phyloP scores from a whole-genome alignment of 2,888 invertebrate genomes.

The Epinotia brunnichana region DNA sequence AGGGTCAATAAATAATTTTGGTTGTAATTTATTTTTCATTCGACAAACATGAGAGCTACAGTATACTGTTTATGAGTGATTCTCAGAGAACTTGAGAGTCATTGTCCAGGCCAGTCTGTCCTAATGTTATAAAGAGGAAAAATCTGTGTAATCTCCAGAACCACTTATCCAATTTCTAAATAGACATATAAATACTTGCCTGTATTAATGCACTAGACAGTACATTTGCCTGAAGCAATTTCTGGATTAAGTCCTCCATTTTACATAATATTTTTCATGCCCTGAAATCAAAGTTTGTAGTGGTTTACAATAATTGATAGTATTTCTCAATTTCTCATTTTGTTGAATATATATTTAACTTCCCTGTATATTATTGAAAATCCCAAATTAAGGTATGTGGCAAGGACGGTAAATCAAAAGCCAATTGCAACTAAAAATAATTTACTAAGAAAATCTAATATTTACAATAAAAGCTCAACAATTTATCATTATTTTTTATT shows the following conservation, averaged over 20 bases:
- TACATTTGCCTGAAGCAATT: slow-evolving; percentile 54
- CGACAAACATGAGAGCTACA: no score
- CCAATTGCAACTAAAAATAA: slow-evolving; percentile 57
- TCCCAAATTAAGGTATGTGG: slow-evolving; percentile 53
- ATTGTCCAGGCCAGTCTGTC: no score
- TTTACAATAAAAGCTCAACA: slow-evolving; percentile 44
- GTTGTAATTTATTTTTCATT: no score
- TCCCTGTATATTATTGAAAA: slow-evolving; percentile 45
- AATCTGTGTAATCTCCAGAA: no score
- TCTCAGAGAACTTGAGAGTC: no score
- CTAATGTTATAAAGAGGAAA: no score
- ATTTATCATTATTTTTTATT: slow-evolving; percentile 58
- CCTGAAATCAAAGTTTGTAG: slow-evolving; percentile 34
- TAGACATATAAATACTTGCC: slow-evolving; percentile 53
- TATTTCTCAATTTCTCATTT: not conserved
- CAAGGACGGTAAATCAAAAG: slow-evolving; percentile 50
- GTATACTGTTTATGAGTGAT: no score
- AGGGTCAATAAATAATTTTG: no score
- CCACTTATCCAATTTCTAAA: not conserved
- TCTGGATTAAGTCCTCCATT: slow-evolving; percentile 56
- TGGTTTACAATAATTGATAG: not conserved
- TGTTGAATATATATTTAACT: slow-evolving; percentile 16
- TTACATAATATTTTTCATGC: slow-evolving; percentile 38
- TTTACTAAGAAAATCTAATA: slow-evolving; percentile 71
- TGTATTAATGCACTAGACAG: slow-evolving; percentile 60